Evolutionary conservation across 2,113 vertebrate species (phyloP).

Genomic region (Oxyura jamaicensis): DNA sequence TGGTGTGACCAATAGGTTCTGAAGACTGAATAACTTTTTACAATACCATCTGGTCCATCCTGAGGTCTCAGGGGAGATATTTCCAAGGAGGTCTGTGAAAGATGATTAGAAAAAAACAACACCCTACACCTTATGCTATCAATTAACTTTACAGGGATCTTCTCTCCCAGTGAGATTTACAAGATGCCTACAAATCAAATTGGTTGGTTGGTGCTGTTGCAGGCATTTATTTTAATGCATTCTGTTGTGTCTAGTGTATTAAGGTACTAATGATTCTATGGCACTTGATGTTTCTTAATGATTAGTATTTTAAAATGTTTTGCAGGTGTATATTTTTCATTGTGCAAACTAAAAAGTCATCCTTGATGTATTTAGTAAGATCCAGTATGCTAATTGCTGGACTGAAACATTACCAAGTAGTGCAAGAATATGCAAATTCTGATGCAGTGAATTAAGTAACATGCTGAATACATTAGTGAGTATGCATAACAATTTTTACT

Average conservation of each 20-base stretch:
- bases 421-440: constrained; percentile 25
- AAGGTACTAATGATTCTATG: not conserved
- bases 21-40: not conserved
- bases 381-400: not conserved
- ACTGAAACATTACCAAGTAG: constrained; percentile 19
- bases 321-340: not conserved
- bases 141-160: not conserved
- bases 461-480: not conserved
- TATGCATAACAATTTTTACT: not conserved
- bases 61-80: not conserved
- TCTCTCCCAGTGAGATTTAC: not conserved
- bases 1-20: not conserved
- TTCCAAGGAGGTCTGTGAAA: not conserved
- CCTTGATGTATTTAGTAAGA: constrained; percentile 1
- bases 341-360: not conserved
- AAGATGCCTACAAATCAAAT: not conserved
- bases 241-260: not conserved
- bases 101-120: not conserved
- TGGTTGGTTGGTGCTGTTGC: not conserved
- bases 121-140: not conserved
- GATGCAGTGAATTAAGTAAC: not conserved
- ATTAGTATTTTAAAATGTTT: not conserved
- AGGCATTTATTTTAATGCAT: not conserved
- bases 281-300: not conserved
- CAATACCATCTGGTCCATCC: not conserved